A percentile compares a stretch with the other conserved stretches of the same genome.
Evolutionary conservation across 2,888 invertebrate species (phyloP).

Genomic region (Hirtodrosophila trivittata): DNA sequence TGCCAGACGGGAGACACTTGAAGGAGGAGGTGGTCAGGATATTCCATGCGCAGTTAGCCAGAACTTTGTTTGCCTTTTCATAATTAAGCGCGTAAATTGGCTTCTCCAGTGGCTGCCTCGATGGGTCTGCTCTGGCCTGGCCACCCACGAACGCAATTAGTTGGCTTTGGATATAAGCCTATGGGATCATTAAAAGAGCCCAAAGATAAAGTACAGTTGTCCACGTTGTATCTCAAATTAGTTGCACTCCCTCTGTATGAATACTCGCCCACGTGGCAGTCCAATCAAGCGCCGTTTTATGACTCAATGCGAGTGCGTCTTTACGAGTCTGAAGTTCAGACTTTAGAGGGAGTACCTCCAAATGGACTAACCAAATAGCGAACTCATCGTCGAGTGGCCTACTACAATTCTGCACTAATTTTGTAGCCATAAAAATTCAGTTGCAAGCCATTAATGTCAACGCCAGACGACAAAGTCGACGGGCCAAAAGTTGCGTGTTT

Average conservation of each 20-base stretch:
- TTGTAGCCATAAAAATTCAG: slow-evolving; percentile 75
- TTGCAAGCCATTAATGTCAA: slow-evolving; percentile 74
- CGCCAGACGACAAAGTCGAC: slow-evolving; percentile 53
- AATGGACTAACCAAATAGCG: no score
- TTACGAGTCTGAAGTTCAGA: slow-evolving; percentile 40
- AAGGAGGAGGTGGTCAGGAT: slow-evolving; percentile 32
- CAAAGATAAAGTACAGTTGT: slow-evolving; percentile 65
- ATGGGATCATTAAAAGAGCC: slow-evolving; percentile 57
- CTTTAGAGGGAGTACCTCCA: slow-evolving; percentile 4
- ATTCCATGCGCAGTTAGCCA: slow-evolving; percentile 38
- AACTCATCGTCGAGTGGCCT: slow-evolving; percentile 22
- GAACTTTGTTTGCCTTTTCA: slow-evolving; percentile 62
- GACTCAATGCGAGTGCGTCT: slow-evolving; percentile 66
- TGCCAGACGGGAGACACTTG: slow-evolving; percentile 68
- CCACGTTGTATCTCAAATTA: slow-evolving; percentile 68
- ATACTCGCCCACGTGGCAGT: slow-evolving; percentile 61
- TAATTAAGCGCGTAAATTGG: slow-evolving; percentile 78
- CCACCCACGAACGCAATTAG: slow-evolving; percentile 73
- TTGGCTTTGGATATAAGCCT: slow-evolving; percentile 35
- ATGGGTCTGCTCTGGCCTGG: slow-evolving; percentile 2
- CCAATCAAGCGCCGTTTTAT: slow-evolving; percentile 75
- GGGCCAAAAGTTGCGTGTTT: slow-evolving; percentile 64
- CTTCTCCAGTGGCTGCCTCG: slow-evolving; percentile 8
- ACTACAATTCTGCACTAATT: slow-evolving; percentile 71
- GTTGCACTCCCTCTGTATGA: slow-evolving; percentile 52